Evolutionary conservation across 2,888 invertebrate species (phyloP).

Genomic region (Lithophane socia): DNA sequence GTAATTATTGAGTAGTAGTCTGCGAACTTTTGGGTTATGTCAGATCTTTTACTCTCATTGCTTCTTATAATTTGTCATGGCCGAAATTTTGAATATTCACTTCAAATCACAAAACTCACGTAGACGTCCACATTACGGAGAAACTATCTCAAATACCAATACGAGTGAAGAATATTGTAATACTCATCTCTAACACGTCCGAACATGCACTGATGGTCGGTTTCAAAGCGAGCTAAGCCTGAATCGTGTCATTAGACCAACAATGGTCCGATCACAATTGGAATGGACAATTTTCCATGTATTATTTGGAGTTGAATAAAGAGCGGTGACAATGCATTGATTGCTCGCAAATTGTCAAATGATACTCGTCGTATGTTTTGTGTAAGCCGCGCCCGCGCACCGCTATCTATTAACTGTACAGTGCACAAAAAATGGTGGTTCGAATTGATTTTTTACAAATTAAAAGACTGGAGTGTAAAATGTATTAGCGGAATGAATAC

Average conservation of each 20-base stretch:
- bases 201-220: slow-evolving; percentile 83
- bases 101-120: slow-evolving; percentile 32
- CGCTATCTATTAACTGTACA: slow-evolving; percentile 79
- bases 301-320: slow-evolving; percentile 90
- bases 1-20: background rate
- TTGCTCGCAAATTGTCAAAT: slow-evolving; percentile 91
- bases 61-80: slow-evolving; percentile 7
- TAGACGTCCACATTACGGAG: slow-evolving; percentile 35
- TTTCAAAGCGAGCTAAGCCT: slow-evolving; percentile 82
- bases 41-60: background rate
- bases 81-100: background rate
- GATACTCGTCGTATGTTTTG: slow-evolving; percentile 89
- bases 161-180: slow-evolving; percentile 39
- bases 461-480: slow-evolving; percentile 27
- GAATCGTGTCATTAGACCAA: slow-evolving; percentile 89
- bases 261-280: slow-evolving; percentile 87
- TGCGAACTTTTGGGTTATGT: background rate
- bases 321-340: slow-evolving; percentile 90
- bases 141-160: slow-evolving; percentile 43
- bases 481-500: slow-evolving; percentile 19
- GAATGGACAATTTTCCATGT: slow-evolving; percentile 89
- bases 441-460: slow-evolving; percentile 51
- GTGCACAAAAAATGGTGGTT: slow-evolving; percentile 57
- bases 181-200: slow-evolving; percentile 77
- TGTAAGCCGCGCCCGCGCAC: slow-evolving; percentile 84